Percentiles rank a stretch among this genome's conserved stretches.
phyloP scores from a whole-genome alignment of 1,140 invertebrate species.

The Tenebrio molitor region DNA sequence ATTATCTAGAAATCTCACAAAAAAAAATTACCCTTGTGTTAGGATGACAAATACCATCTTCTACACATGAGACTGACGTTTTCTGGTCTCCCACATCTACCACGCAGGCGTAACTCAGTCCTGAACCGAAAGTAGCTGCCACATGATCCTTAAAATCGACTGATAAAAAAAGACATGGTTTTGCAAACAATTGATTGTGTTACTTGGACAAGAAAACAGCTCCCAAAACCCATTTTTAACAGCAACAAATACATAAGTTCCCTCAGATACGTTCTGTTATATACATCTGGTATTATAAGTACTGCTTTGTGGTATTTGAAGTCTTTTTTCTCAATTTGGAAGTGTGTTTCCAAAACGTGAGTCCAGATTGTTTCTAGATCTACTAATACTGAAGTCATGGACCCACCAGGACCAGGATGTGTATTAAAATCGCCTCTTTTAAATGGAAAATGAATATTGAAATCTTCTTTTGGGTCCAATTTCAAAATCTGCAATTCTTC shows the following conservation, averaged over 20 bases:
- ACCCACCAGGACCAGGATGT: constrained; percentile 86
- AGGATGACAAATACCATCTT: constrained; percentile 94
- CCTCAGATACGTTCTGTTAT: constrained; percentile 88
- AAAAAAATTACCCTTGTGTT: constrained; percentile 80
- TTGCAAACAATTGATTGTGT: too few relatives aligned
- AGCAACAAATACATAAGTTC: constrained; percentile 87
- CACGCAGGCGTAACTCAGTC: constrained; percentile 92
- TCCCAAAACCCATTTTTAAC: constrained; percentile 87
- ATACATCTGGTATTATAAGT: constrained; percentile 92
- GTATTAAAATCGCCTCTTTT: constrained; percentile 89
- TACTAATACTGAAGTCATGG: constrained; percentile 83
- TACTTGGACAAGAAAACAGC: constrained; percentile 91
- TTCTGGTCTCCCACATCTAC: constrained; percentile 97
- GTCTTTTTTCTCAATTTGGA: constrained; percentile 83
- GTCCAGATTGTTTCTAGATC: constrained; percentile 93
- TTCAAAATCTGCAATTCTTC: constrained; percentile 73
- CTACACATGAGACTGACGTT: constrained; percentile 95
- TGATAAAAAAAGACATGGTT: too few relatives aligned
- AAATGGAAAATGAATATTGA: constrained; percentile 92
- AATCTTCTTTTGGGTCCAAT: constrained; percentile 79
- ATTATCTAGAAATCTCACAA: too few relatives aligned
- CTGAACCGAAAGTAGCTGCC: constrained; percentile 94
- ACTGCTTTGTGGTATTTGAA: constrained; percentile 89
- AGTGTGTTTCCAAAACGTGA: constrained; percentile 80
- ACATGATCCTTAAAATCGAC: constrained; percentile 81